These are phyloP conservation scores for Criorhina ranunculi DNA, from an alignment of 2,888 invertebrate species.

Conservation along the genomic window DNA sequence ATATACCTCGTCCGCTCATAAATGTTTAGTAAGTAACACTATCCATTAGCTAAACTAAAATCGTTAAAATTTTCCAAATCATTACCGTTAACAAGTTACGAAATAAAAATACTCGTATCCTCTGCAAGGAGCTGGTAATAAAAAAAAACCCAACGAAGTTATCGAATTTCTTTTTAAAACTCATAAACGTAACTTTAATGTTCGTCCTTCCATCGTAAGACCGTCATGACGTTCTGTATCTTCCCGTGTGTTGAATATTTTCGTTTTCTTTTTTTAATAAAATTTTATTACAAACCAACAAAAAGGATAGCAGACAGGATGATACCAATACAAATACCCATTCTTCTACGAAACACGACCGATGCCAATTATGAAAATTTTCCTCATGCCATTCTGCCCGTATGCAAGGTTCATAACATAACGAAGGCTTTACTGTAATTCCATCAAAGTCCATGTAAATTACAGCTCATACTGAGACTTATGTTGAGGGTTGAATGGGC, in stretches of 20 bases:
- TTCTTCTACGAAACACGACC: neutral
- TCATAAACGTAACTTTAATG: conserved; percentile 45
- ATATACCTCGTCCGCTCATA: no score
- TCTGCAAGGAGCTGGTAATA: conserved; percentile 2
- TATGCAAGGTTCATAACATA: conserved; percentile 7
- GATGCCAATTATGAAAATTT: conserved; percentile 32
- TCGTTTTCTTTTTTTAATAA: conserved; percentile 21
- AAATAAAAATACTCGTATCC: conserved; percentile 18
- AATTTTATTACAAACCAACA: conserved; percentile 30
- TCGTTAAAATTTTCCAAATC: neutral
- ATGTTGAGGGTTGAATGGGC: conserved; percentile 11
- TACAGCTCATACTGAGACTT: conserved; percentile 23
- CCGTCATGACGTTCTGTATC: neutral
- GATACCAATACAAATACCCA: no score
- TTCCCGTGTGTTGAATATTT: neutral
- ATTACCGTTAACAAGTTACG: conserved; percentile 7
- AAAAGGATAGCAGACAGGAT: conserved; percentile 3
- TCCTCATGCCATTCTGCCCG: conserved; percentile 4
- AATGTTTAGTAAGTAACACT: no score
- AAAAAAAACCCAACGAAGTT: conserved; percentile 23
- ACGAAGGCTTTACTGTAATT: conserved; percentile 48
- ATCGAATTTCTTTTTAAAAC: conserved; percentile 32
- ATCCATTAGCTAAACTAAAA: neutral
- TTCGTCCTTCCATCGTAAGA: conserved; percentile 5
- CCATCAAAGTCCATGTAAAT: conserved; percentile 68